Base-by-base conservation (phyloP, 2,888 invertebrate species). In the Flabesymbios commensalis region DNA sequence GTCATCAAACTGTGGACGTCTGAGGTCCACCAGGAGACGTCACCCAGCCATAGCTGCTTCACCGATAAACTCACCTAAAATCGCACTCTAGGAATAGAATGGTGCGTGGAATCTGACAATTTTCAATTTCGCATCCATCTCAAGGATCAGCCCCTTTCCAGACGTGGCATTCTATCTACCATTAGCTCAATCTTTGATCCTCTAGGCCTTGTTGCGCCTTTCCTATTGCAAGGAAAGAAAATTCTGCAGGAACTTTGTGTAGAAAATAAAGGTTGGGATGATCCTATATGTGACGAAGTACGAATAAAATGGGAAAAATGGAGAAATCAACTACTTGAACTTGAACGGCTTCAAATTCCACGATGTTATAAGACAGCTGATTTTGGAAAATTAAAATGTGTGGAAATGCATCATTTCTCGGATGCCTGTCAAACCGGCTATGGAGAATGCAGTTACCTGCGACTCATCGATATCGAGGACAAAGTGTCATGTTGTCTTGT, bases 181-280 rank as follows among this genome's bases (percentile, higher is more conserved):
- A 57, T 72, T 4, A 48, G 57, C 32, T 65, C 63, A 1, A 45
- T 72, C 3, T 70, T 68, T 53, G 72, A 72, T 55, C 70, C 72
- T 0, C 58, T 72, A 31, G 71, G 68, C 3, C 48, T 73, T 28
- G 59, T 74, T 26, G 48, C 72, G 0, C 72, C 69, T 26, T 57
- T 70, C 26, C 14, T 66, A 17, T 48, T 70, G 10, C 28, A 51
- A 3, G 66, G 64, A 17, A 70, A 69, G 41, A 51, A 62, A 29
- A 61, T 70, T 7, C 43, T 72, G 2, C 71, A 72, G 45, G 33
- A 63, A 29, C 43, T 69, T 42, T 71, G 67, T 31, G 29, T 22
- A n/a, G 45, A 63, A 10, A 36, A 0, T 10, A 10, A 31, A 60
- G 39, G 28, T 22, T 57, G 73, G 71, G 71, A 71, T 56, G 62